Percentiles rank a stretch among this genome's conserved stretches.
phyloP scores from a whole-genome alignment of 2,888 invertebrate species.

The Erebia epiphron region DNA sequence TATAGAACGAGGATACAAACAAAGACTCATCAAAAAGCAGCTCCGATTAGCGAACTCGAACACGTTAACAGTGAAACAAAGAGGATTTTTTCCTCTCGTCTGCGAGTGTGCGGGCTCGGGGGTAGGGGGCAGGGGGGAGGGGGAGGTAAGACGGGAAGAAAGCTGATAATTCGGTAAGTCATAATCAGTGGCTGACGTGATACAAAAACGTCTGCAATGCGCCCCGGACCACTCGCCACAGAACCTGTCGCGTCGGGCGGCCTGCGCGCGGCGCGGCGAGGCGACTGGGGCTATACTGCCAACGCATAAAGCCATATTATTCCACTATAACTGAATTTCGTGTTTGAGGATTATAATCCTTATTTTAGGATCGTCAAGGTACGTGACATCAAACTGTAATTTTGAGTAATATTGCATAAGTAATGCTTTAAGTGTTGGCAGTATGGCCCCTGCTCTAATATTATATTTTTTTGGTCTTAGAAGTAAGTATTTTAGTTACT shows the following conservation, averaged over 20 bases:
- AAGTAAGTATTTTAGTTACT: too few species aligned
- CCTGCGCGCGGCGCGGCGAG: slow-evolving; percentile 8
- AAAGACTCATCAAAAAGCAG: not conserved
- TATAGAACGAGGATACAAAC: not conserved
- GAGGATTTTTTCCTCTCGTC: slow-evolving; percentile 26
- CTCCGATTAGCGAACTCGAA: slow-evolving; percentile 13
- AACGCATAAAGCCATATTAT: not conserved
- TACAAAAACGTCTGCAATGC: slow-evolving; percentile 38
- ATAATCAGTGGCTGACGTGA: slow-evolving; percentile 38
- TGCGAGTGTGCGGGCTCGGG: slow-evolving; percentile 1
- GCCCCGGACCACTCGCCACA: not conserved
- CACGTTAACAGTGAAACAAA: slow-evolving; percentile 30
- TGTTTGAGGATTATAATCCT: too few species aligned
- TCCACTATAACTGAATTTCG: not conserved
- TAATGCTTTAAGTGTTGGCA: too few species aligned
- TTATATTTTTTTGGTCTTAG: too few species aligned
- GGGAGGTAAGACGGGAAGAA: slow-evolving; percentile 21
- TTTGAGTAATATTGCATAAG: too few species aligned
- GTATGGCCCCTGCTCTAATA: too few species aligned
- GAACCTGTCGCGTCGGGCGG: slow-evolving; percentile 23
- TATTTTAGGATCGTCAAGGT: too few species aligned
- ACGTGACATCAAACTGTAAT: too few species aligned
- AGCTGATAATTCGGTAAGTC: slow-evolving; percentile 41
- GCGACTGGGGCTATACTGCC: not conserved
- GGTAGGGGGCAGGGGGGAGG: not conserved